Conservation (phyloP, 2,797 vertebrate genomes). For the Coranthus polyacanthus region DNA sequence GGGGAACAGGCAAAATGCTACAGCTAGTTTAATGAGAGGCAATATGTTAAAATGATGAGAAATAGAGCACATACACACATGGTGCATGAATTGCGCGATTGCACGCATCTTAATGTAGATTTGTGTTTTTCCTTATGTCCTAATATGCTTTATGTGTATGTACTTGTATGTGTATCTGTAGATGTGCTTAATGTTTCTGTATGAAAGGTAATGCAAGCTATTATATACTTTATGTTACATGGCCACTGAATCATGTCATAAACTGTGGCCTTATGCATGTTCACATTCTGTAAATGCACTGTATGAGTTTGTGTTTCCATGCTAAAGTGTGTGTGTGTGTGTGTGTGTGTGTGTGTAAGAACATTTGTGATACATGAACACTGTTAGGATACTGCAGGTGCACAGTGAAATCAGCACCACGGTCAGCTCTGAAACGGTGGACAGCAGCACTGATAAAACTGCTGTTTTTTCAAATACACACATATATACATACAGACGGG, state of each 20-base stretch:
- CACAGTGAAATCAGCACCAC: slow-evolving; percentile 43
- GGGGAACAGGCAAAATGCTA: slow-evolving; percentile 84
- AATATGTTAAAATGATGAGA: slow-evolving; percentile 70
- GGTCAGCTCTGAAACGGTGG: slow-evolving; percentile 45
- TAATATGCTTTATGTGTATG: slow-evolving; percentile 30
- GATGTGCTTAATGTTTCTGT: slow-evolving; percentile 57
- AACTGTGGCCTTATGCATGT: slow-evolving; percentile 60
- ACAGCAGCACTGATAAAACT: slow-evolving; percentile 39
- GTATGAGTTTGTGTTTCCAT: slow-evolving; percentile 65
- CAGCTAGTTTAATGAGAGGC: slow-evolving; percentile 79
- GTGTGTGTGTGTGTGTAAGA: slow-evolving; percentile 36
- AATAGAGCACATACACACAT: slow-evolving; percentile 70
- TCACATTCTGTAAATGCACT: slow-evolving; percentile 64
- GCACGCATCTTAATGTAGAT: slow-evolving; percentile 49
- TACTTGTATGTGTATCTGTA: slow-evolving; percentile 38
- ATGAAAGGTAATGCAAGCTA: slow-evolving; percentile 68
- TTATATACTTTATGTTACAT: slow-evolving; percentile 71
- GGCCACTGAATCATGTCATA: slow-evolving; percentile 65
- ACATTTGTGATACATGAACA: slow-evolving; percentile 55
- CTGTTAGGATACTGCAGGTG: slow-evolving; percentile 39
- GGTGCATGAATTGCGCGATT: slow-evolving; percentile 58
- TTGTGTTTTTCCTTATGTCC: slow-evolving; percentile 54
- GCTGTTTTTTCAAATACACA: slow-evolving; percentile 67
- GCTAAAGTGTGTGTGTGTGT: slow-evolving; percentile 48
- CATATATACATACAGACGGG: slow-evolving; percentile 78